Percentiles rank a stretch among this genome's conserved stretches.
These are phyloP conservation scores for Volucella inflata DNA, from an alignment of 2,888 invertebrate species.

Conservation along the genomic window DNA sequence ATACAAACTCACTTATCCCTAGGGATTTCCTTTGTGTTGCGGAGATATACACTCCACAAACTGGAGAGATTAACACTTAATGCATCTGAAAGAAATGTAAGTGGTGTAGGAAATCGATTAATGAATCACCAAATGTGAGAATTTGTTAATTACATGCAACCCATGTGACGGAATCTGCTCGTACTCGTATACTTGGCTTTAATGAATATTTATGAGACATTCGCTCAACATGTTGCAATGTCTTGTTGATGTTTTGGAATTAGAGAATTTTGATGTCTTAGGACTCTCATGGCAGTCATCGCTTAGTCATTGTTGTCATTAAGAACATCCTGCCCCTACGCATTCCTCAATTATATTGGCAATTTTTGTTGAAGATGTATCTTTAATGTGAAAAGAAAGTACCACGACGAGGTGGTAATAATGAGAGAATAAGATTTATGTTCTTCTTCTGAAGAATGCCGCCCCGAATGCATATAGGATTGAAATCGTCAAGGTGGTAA, in stretches of 20 bases:
- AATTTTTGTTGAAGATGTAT: slow-evolving; percentile 63
- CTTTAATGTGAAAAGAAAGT: not conserved
- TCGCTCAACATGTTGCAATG: slow-evolving; percentile 66
- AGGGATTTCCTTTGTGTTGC: too few relatives aligned
- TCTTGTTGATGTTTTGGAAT: slow-evolving; percentile 53
- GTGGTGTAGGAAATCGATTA: slow-evolving; percentile 23
- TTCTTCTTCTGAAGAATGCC: not conserved
- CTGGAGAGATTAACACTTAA: not conserved
- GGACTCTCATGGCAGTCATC: slow-evolving; percentile 32
- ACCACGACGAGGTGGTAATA: slow-evolving; percentile 6
- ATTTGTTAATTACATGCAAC: slow-evolving; percentile 42
- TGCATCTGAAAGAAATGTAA: not conserved
- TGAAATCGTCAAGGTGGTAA: too few relatives aligned
- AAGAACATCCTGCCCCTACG: slow-evolving; percentile 25
- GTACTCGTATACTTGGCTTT: slow-evolving; percentile 50
- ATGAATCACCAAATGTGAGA: slow-evolving; percentile 11
- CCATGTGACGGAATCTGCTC: slow-evolving; percentile 27
- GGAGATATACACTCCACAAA: too few relatives aligned
- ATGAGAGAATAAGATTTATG: slow-evolving; percentile 22
- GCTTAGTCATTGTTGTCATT: slow-evolving; percentile 65
- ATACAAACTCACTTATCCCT: too few relatives aligned
- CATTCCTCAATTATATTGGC: slow-evolving; percentile 32
- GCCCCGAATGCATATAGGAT: too few relatives aligned
- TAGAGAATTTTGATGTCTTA: slow-evolving; percentile 47
- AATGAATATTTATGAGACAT: slow-evolving; percentile 72